Conservation (phyloP, 2,113 vertebrate species). For the Platanista minor region DNA sequence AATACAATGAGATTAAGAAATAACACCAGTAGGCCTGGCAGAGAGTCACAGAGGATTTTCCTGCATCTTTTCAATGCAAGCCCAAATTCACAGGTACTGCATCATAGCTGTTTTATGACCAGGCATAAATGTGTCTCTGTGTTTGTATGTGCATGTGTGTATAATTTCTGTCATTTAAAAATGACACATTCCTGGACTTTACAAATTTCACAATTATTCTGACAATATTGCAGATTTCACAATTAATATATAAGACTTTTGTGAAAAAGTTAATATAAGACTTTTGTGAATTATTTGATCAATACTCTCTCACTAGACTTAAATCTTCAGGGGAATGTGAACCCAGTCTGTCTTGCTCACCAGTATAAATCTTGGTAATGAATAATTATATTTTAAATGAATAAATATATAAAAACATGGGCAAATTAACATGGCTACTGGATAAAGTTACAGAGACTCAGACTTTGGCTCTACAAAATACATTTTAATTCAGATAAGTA, state of each 20-base stretch:
- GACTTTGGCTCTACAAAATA: neutral
- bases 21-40: neutral
- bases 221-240: neutral
- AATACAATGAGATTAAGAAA: neutral
- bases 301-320: neutral
- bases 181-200: neutral
- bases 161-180: neutral
- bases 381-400: neutral
- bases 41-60: neutral
- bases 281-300: neutral
- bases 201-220: too few species aligned
- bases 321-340: neutral
- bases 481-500: neutral
- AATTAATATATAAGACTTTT: too few species aligned
- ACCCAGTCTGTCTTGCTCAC: neutral
- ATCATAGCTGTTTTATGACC: neutral
- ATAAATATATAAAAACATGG: neutral
- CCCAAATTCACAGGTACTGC: neutral
- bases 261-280: too few species aligned
- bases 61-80: neutral
- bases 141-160: neutral
- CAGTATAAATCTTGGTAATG: neutral
- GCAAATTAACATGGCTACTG: neutral
- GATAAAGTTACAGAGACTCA: neutral
- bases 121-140: neutral